A percentile compares a stretch with the other conserved stretches of the same genome.
Conservation (phyloP, 1,140 invertebrate species). For the Lycorma delicatula region DNA sequence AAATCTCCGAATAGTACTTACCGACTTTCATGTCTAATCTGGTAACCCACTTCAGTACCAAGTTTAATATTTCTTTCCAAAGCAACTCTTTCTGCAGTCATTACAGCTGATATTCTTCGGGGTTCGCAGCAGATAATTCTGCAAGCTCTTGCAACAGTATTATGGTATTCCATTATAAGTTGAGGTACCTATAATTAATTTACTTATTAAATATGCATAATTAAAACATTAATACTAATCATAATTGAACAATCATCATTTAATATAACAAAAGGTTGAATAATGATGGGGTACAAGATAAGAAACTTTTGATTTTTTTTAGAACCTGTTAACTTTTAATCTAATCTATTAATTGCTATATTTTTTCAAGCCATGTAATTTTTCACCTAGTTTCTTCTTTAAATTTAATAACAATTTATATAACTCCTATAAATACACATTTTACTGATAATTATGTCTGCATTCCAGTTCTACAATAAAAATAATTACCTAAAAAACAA, state of each 20-base stretch:
- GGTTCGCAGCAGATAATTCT: slow-evolving; percentile 91
- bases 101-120: slow-evolving; percentile 78
- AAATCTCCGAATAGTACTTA: slow-evolving; percentile 21
- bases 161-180: slow-evolving; percentile 73
- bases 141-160: slow-evolving; percentile 53
- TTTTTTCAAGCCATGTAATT: too few species aligned
- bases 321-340: too few species aligned
- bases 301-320: too few species aligned
- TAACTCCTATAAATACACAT: too few species aligned
- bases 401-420: too few species aligned
- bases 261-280: not conserved
- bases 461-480: too few species aligned
- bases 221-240: not conserved
- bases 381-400: too few species aligned
- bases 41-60: slow-evolving; percentile 86
- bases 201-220: not conserved
- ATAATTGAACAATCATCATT: not conserved
- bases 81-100: slow-evolving; percentile 71
- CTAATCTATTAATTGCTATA: too few species aligned
- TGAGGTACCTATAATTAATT: slow-evolving; percentile 70
- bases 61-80: slow-evolving; percentile 78
- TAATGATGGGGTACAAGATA: not conserved
- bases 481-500: too few species aligned
- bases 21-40: slow-evolving; percentile 76
- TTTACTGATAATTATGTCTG: too few species aligned